Evolutionary conservation across 2,797 vertebrate species (phyloP).

Genomic region (Denticeps clupeoides): DNA sequence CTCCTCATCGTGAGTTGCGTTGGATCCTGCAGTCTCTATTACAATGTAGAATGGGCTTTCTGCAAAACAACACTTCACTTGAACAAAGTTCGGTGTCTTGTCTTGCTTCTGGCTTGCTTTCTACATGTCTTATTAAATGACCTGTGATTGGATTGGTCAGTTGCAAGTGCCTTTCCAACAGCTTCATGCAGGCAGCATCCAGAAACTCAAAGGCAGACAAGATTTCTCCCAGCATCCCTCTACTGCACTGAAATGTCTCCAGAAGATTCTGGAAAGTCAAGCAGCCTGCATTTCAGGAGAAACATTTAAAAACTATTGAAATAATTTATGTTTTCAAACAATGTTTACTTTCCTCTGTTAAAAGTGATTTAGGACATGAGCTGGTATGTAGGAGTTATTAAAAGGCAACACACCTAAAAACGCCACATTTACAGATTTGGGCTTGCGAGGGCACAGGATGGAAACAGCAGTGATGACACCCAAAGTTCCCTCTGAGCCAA

Average conservation of each 20-base stretch:
- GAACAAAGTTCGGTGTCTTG: no score
- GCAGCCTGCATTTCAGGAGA: constrained; percentile 59
- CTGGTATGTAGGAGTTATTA: no score
- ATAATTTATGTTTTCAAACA: no score
- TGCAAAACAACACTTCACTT: constrained; percentile 37
- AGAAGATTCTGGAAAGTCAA: constrained; percentile 73
- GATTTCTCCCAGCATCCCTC: constrained; percentile 82
- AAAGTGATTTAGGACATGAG: no score
- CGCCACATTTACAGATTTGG: constrained; percentile 75
- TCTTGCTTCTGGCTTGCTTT: no score
- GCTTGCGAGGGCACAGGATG: constrained; percentile 79
- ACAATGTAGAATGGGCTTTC: constrained; percentile 83
- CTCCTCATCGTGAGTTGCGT: constrained; percentile 66
- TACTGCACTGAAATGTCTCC: constrained; percentile 74
- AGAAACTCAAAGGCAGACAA: constrained; percentile 91
- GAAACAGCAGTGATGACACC: constrained; percentile 85
- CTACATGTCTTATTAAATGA: no score
- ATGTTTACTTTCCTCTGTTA: no score
- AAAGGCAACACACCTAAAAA: constrained; percentile 82
- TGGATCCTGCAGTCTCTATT: constrained; percentile 86
- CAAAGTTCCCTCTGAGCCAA: constrained; percentile 89
- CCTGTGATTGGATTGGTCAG: constrained; percentile 75
- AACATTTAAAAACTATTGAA: neutral
- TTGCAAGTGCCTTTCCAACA: constrained; percentile 71
- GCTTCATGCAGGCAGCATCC: constrained; percentile 77